phyloP scores from a whole-genome alignment of 2,113 vertebrate species.

The Prunella himalayana region DNA sequence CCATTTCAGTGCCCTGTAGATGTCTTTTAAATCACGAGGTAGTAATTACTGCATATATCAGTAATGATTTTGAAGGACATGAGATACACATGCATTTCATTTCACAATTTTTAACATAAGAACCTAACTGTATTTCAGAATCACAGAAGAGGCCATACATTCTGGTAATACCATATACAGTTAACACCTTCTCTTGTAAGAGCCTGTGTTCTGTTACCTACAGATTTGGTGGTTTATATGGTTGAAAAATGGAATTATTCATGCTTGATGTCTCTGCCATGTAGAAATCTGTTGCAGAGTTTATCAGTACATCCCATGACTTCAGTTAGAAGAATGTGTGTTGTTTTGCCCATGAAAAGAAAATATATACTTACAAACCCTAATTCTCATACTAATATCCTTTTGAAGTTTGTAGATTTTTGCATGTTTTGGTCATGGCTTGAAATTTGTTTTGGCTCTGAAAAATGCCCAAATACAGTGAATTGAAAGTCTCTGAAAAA shows the following conservation, averaged over 20 bases:
- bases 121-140: constrained; percentile 38
- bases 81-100: constrained; percentile 15
- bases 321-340: background rate
- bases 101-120: constrained; percentile 34
- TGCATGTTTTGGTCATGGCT: background rate
- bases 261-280: background rate
- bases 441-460: background rate
- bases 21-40: constrained; percentile 56
- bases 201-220: background rate
- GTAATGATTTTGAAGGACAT: constrained; percentile 60
- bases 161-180: background rate
- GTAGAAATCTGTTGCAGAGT: background rate
- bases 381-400: background rate
- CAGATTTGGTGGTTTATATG: background rate
- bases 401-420: background rate
- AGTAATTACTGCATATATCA: constrained; percentile 47
- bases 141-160: background rate
- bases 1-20: constrained; percentile 45
- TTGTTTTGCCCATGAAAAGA: background rate
- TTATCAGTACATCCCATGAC: background rate
- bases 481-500: background rate
- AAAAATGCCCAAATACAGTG: background rate
- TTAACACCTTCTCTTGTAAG: background rate
- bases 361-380: background rate
- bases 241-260: background rate